Conservation (phyloP, 2,888 invertebrate species). For the Barypeithes pellucidus region DNA sequence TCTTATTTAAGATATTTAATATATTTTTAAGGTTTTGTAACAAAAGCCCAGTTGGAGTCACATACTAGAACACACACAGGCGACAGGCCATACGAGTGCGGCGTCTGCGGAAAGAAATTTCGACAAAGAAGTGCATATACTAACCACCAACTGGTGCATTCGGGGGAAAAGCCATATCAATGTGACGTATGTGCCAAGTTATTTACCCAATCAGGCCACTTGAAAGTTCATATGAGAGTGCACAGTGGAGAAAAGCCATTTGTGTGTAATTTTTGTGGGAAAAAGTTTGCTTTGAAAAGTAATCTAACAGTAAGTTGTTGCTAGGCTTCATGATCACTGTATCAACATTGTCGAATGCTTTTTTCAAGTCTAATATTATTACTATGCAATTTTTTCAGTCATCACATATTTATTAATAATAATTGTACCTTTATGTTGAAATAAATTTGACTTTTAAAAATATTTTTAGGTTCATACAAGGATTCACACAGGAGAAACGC, state of each 20-base stretch:
- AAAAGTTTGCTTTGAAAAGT: conserved; percentile 55
- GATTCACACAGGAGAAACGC: conserved; percentile 56
- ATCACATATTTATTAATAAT: no score
- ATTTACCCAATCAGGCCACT: conserved; percentile 50
- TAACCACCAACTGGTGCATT: conserved; percentile 47
- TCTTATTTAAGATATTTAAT: no score
- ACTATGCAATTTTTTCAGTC: no score
- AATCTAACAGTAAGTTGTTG: conserved; percentile 51
- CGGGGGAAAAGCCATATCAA: conserved; percentile 45
- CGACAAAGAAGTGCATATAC: conserved; percentile 47
- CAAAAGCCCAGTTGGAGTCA: conserved; percentile 47
- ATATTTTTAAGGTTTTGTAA: conserved; percentile 46
- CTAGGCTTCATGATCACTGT: no score
- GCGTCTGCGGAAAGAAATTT: conserved; percentile 55
- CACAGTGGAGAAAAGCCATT: conserved; percentile 57
- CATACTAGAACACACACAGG: conserved; percentile 53
- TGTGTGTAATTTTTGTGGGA: conserved; percentile 54
- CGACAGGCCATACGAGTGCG: conserved; percentile 52
- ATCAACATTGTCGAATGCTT: no score
- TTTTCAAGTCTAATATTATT: no score
- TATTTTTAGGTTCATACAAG: conserved; percentile 54
- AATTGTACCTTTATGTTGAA: no score
- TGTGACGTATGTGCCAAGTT: conserved; percentile 45
- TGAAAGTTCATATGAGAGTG: conserved; percentile 55
- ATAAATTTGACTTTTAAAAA: neutral